Base-by-base conservation (phyloP, 1,140 invertebrate genomes). In the Drosophila willistoni region DNA sequence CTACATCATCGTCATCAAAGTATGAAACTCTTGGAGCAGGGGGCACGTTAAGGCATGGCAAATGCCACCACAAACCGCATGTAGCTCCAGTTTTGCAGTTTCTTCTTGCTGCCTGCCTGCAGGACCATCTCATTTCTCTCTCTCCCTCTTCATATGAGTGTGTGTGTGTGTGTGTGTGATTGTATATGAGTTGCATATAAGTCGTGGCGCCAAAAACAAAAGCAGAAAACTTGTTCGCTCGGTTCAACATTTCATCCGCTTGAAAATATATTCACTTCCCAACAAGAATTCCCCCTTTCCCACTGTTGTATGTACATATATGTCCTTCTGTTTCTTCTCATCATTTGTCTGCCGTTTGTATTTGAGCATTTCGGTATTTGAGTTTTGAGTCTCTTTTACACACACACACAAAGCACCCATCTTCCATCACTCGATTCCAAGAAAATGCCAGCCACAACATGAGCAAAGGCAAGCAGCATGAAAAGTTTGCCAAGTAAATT, bases 211-310 rank as follows among this genome's bases (percentile, higher is more conserved):
- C 82, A 68, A 78, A 86, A 87, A 87, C 83, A 86, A 87, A 86
- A 51, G 83, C 83, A 83, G 64, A 77, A 73, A 69, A 54, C 62
- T 62, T 61, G 71, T 51, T 51, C 68, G 74, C 68, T 68, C 47
- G 71, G 68, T 82, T 86, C 83, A 82, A 77, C 83, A 79, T 87
- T 87, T 87, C 79, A 79, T 79, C 83, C 82, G 83, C 72, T 82
- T 73, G 71, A 54, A 86, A 86, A 87, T 82, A 82, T 87, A 87
- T 85, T 81, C 74, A 86, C 76, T 73, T 68, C 68, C 68, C 69
- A 61, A 36, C 64, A 22, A 34, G 29, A 4, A 34, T 17, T 17
- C 42, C 9, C 7, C 56, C 17, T n/a, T 14, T 22, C 12, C 65
- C 36, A 13, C 36, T 56, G 19, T 55, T n/a, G 29, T 13, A 13